A percentile compares a stretch with the other conserved stretches of the same genome.
phyloP scores from a whole-genome alignment of 2,113 vertebrate species.

The Cettia cetti region DNA sequence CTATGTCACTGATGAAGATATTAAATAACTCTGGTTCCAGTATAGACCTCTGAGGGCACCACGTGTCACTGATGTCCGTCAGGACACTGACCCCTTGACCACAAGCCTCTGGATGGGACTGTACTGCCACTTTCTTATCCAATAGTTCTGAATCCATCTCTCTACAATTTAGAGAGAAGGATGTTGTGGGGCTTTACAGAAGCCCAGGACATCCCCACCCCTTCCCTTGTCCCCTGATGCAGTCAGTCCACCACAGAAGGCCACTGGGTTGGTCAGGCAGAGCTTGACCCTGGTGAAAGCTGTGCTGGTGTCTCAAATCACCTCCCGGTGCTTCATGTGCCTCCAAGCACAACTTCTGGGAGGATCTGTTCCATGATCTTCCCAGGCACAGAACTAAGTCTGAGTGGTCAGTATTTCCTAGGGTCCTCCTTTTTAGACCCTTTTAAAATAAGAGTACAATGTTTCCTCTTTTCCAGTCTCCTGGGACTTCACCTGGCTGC shows the following conservation, averaged over 20 bases:
- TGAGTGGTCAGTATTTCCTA: neutral
- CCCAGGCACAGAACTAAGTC: neutral
- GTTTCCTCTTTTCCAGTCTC: neutral
- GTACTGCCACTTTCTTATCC: neutral
- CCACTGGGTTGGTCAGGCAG: neutral
- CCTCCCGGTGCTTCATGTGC: neutral
- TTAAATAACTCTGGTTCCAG: neutral
- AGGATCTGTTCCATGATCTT: neutral
- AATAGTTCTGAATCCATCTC: neutral
- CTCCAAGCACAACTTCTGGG: no score
- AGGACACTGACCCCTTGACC: rapidly evolving
- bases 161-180: neutral
- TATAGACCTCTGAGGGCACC: neutral
- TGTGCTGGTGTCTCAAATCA: neutral
- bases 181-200: neutral
- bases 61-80: neutral
- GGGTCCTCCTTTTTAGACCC: neutral
- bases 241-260: neutral
- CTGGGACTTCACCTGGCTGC: neutral
- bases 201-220: neutral
- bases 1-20: neutral
- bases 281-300: neutral
- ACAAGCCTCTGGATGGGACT: rapidly evolving
- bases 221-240: neutral
- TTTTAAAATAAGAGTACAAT: neutral